Percentiles rank a stretch among this genome's conserved stretches.
Conservation (phyloP, 1,140 invertebrate species). For the Nasonia vitripennis region DNA sequence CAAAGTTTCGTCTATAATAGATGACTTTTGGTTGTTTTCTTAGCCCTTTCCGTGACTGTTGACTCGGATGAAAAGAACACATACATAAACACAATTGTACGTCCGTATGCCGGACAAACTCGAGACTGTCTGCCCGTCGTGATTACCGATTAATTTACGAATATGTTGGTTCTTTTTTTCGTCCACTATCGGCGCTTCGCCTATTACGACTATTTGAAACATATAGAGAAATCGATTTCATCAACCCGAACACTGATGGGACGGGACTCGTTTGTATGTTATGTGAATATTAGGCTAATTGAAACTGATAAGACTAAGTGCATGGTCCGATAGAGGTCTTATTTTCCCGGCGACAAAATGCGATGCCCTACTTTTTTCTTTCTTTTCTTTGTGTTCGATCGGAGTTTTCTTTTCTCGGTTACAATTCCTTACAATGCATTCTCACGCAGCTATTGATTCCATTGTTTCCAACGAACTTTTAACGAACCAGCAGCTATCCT, state of each 20-base stretch:
- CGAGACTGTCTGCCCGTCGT: slow-evolving; percentile 35
- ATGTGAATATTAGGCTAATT: slow-evolving; percentile 55
- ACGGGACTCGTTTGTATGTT: slow-evolving; percentile 46
- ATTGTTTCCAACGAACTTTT: not conserved
- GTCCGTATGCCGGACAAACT: not conserved
- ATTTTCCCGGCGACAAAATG: slow-evolving; percentile 32
- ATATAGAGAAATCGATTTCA: slow-evolving; percentile 29
- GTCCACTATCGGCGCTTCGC: slow-evolving; percentile 27
- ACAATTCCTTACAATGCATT: not conserved
- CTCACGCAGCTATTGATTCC: not conserved
- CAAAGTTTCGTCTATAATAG: not conserved
- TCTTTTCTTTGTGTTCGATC: slow-evolving; percentile 10
- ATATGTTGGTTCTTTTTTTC: slow-evolving; percentile 19
- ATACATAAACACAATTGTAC: not conserved
- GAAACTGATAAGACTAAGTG: slow-evolving; percentile 52
- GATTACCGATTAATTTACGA: slow-evolving; percentile 12
- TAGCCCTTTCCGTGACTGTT: slow-evolving; percentile 13
- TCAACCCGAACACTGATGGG: not conserved
- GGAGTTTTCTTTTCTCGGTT: not conserved
- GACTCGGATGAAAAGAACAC: slow-evolving; percentile 11
- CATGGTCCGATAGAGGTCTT: slow-evolving; percentile 50
- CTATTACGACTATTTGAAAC: slow-evolving; percentile 10
- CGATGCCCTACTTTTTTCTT: slow-evolving; percentile 8
- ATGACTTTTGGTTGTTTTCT: not conserved
- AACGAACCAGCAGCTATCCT: not conserved